Percentiles rank a stretch among this genome's conserved stretches.
These are phyloP conservation scores for Pangasianodon hypophthalmus DNA, from an alignment of 2,113 vertebrate species.

Conservation along the genomic window DNA sequence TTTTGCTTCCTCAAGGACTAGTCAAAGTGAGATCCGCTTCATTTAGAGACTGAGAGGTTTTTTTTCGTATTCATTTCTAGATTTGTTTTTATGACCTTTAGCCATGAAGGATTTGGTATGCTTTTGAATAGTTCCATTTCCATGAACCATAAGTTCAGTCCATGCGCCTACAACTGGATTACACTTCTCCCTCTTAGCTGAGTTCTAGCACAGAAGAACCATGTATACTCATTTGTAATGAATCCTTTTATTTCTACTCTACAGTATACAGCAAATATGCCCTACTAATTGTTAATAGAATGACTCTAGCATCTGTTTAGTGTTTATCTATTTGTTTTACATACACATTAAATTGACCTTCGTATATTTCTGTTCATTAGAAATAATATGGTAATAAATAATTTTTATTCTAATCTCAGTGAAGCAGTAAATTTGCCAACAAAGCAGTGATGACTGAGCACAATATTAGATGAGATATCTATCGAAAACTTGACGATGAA, in stretches of 20 bases:
- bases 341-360: neutral
- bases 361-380: neutral
- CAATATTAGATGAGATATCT: neutral
- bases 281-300: neutral
- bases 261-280: neutral
- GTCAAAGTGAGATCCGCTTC: constrained; percentile 15
- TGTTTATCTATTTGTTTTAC: neutral
- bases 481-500: neutral
- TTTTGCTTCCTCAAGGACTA: constrained; percentile 44
- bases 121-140: neutral
- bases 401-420: neutral
- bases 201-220: neutral
- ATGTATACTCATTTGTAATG: neutral
- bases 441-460: neutral
- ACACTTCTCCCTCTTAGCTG: no score
- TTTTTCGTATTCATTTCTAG: neutral
- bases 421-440: neutral
- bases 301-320: neutral
- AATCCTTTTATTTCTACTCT: neutral
- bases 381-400: neutral
- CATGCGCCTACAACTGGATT: neutral
- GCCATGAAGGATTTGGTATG: neutral
- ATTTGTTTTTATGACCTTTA: neutral
- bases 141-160: neutral
- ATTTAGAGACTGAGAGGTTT: neutral